Base-by-base conservation (phyloP, 2,797 vertebrate species). In the Danio albolineatus region DNA sequence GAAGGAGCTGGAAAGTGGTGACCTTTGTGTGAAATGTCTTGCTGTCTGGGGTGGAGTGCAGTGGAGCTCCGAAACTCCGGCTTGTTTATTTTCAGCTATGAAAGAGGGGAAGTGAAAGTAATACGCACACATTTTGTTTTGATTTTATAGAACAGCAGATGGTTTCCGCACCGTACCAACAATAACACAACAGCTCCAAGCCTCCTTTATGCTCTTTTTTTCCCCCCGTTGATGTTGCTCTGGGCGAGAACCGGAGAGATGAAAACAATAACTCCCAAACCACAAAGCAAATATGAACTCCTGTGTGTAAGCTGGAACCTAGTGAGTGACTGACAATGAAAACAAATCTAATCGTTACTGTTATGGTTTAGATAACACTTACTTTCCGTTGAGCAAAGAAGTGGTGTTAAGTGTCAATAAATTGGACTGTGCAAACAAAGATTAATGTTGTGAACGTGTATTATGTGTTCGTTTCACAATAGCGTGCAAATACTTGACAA, bases 1-100 rank as follows among this genome's bases (percentile, higher is more conserved):
- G 36, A 57, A 48, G 19, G 39, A 54, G 16, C 17, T 56, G 49
- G 56, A 66, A 65, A 7, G 2, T 39, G 39, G 14, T 67, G 64
- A 48, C 53, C 16, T 46, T 57, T 73, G 3, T 46, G 19, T 4
- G 2, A 46, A 69, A 57, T 59, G 5, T 39, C 0, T 8, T 41
- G 38, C 36, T 16, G 38, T 51, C n/a, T 43, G 38, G 36, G 60
- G 36, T 39, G 59, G 44, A 74, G 57, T 12, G 6, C 21, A 21
- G n/a, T n/a, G 4, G 51, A 8, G 57, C 46, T 51, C 67, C 39
- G 72, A 75, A 38, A 62, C 46, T 10, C n/a, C 0, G 19, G 19
- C 62, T 66, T 76, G 66, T 80, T 57, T 67, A 62, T 73, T 66
- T 79, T 79, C 21, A 73, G 51, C 38, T 46, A 17, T 69, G 38